Conservation (phyloP, 2,113 vertebrate species). For the Talpa occidentalis region DNA sequence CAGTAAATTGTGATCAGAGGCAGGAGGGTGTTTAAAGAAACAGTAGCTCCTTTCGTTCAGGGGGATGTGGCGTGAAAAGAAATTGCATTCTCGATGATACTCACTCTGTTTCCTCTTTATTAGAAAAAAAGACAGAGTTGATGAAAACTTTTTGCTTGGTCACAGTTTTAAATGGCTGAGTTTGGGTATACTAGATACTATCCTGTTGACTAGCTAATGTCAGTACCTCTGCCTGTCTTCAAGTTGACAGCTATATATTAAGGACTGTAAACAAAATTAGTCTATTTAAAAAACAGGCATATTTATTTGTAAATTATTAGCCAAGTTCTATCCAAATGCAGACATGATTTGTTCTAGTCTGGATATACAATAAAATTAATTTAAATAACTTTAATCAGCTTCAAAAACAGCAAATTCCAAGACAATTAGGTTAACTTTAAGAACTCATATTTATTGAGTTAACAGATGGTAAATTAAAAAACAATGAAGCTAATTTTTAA, state of each 20-base stretch:
- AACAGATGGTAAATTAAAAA: constrained; percentile 84
- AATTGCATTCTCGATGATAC: not conserved
- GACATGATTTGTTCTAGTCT: constrained; percentile 74
- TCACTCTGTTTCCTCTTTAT: not conserved
- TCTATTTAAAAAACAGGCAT: constrained; percentile 50
- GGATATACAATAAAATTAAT: constrained; percentile 77
- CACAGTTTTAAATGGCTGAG: not conserved
- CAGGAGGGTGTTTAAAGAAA: not conserved
- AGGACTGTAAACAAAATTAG: constrained; percentile 42
- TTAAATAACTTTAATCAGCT: constrained; percentile 80
- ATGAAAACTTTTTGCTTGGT: not conserved
- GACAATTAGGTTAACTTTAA: constrained; percentile 84
- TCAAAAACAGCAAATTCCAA: constrained; percentile 80
- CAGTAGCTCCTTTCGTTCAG: not conserved
- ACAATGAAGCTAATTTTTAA: constrained; percentile 84
- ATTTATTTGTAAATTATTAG: constrained; percentile 80
- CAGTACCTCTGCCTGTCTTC: not conserved
- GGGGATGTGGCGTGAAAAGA: not conserved
- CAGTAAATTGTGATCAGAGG: not conserved
- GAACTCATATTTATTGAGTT: constrained; percentile 82
- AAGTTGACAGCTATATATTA: constrained; percentile 40
- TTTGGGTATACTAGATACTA: not conserved
- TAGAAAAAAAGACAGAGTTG: not conserved
- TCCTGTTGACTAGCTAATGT: not conserved
- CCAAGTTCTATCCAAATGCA: constrained; percentile 65